Base-by-base conservation (phyloP, 2,888 invertebrate species). In the Aporophyla lueneburgensis region DNA sequence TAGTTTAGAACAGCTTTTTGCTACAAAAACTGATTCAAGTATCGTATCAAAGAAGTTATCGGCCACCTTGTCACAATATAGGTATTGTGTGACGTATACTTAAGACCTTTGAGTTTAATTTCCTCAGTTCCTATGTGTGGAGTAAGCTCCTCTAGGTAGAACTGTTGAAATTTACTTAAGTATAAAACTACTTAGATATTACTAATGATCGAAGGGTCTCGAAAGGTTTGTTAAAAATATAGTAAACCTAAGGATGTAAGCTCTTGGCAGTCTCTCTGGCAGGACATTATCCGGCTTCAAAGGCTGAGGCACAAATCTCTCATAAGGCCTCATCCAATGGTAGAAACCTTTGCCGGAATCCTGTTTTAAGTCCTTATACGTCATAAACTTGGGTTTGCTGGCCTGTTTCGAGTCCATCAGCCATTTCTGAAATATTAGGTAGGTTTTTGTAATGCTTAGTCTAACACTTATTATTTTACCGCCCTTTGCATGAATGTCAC, bases 251-350 rank as follows among this genome's bases (percentile, higher is more conserved):
- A 96, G 81, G 16, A 96, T 81, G 78, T 92, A 96, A 12, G 96
- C 96, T 83, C 92, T 92, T 0, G 96, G 96, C 9, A 94, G 87
- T 75, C 94, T 91, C 7, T 94, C 92, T 2, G 93, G 93, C 33
- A 94, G 69, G 2, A 92, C 92, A 53, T 92, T 93, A 4, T 90
- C 90, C 5, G 94, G 93, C 79, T 92, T 93, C 78, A 86, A 90
- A 0, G 95, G 92, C 56, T 90, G 87, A 0, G 94, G 92, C 56
- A 89, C 80, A 73, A 94, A 96, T 75, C 94, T 91, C 6, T 90
- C 90, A 78, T 94, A 96, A 0, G 96, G 96, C 12, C 96, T 92
- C 96, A 96, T 96, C 96, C 96, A 96, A 66, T 95, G 94, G 75
- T 96, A 96, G 80, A 95, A 96, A 0, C 96, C 96, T 91, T 96